phyloP scores from a whole-genome alignment of 1,140 invertebrate genomes.

The Ceratoteleas bidentatus region DNA sequence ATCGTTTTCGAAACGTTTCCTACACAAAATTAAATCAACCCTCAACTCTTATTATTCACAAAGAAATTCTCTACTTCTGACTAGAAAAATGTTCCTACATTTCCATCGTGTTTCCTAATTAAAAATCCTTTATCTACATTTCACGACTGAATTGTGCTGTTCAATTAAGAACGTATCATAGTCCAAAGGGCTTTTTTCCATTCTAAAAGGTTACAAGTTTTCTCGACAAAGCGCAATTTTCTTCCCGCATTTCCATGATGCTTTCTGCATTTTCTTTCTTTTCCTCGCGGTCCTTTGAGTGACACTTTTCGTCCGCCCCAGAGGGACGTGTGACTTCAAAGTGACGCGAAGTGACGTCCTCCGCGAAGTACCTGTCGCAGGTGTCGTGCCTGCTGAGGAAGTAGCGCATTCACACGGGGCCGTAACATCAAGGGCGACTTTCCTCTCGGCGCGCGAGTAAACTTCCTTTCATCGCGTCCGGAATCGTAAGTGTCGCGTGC shows the following conservation, averaged over 20 bases:
- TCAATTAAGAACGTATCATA: too few relatives aligned
- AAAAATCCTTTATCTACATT: too few relatives aligned
- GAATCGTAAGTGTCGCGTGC: conserved; percentile 18
- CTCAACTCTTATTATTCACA: too few relatives aligned
- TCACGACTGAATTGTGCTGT: too few relatives aligned
- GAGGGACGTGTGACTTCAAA: conserved; percentile 29
- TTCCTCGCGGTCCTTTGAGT: conserved; percentile 12
- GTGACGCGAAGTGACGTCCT: conserved; percentile 63
- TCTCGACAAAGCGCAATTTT: too few relatives aligned
- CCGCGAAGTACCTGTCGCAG: conserved; percentile 70
- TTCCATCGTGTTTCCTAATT: too few relatives aligned
- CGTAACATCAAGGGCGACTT: conserved; percentile 53
- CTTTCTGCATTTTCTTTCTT: neutral
- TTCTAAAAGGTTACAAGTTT: too few relatives aligned
- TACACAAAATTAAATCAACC: too few relatives aligned
- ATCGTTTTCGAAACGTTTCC: too few relatives aligned
- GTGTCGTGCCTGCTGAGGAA: conserved; percentile 63
- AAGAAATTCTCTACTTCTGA: too few relatives aligned
- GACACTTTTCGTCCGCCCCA: conserved; percentile 19
- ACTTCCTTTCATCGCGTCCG: conserved; percentile 34
- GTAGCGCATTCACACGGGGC: conserved; percentile 52
- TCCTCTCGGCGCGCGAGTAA: conserved; percentile 15
- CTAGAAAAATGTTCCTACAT: too few relatives aligned
- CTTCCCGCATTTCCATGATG: neutral
- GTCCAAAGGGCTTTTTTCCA: too few relatives aligned